phyloP scores from a whole-genome alignment of 2,888 invertebrate genomes.

The Ditula angustiorana region DNA sequence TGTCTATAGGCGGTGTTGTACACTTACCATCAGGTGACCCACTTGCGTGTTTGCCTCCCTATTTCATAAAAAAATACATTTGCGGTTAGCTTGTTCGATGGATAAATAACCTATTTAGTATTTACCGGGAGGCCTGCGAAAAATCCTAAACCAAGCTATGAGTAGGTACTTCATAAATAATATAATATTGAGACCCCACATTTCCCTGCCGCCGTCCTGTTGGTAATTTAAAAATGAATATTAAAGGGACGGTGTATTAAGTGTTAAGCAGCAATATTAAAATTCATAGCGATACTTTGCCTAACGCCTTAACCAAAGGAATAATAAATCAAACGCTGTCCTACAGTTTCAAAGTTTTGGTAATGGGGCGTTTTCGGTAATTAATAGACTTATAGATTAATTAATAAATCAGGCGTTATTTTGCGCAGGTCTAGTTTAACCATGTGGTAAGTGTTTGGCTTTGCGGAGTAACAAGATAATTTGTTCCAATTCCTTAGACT shows the following conservation, averaged over 20 bases:
- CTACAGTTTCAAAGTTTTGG: not conserved
- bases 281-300: slow-evolving; percentile 55
- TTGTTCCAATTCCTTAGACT: no score
- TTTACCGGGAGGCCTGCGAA: slow-evolving; percentile 7
- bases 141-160: slow-evolving; percentile 29
- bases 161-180: slow-evolving; percentile 36
- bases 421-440: no score
- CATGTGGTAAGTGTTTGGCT: no score
- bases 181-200: slow-evolving; percentile 28
- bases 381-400: no score
- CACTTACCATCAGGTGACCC: no score
- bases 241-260: slow-evolving; percentile 50
- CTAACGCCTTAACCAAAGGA: slow-evolving; percentile 51
- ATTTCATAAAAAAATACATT: no score
- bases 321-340: slow-evolving; percentile 42
- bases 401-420: no score
- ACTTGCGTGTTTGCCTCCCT: no score
- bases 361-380: not conserved
- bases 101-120: slow-evolving; percentile 3
- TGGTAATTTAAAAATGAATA: slow-evolving; percentile 66
- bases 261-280: slow-evolving; percentile 46
- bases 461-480: no score
- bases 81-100: not conserved
- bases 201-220: slow-evolving; percentile 5
- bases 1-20: no score